Base-by-base conservation (phyloP, 1,140 invertebrate genomes). In the Hermatobates lingyangjiaoensis region DNA sequence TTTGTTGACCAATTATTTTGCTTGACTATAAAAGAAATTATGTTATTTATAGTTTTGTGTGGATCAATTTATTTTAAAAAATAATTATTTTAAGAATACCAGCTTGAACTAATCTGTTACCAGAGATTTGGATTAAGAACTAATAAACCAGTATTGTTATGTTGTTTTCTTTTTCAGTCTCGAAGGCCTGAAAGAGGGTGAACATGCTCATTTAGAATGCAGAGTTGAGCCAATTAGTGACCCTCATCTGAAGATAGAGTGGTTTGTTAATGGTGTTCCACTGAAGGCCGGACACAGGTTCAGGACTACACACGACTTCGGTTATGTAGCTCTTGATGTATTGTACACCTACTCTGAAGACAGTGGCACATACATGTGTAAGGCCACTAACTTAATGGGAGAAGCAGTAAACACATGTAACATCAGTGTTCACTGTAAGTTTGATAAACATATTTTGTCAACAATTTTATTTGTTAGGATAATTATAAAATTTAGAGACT, bases 151-250 rank as follows among this genome's bases (percentile, higher is more conserved):
- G 26, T 46, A 14, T n/a, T n/a, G n/a, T n/a, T n/a, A n/a, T n/a
- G n/a, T n/a, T n/a, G n/a, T n/a, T 23, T 27, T 12, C 34, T 45
- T 25, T 52, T 63, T 23, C 52, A 73, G 80, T 62, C 69, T 89
- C 49, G 84, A 91, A 62, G 80, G 85, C 63, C 63, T 90, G 12
- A 86, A 86, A 64, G 91, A 94, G 74, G 84, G 85, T 45, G 85
- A 92, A 61, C 84, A 87, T 55, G 84, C 87, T 56, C 92, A 97
- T 70, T 75, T 98, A 56, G 94, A 98, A 73, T 93, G 88, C 62
- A 79, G 89, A 51, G 81, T 98, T 18, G 86, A 94, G 61, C 94
- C 93, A 12, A 85, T 96, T 54, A 94, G 93, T 62, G 93, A 98
- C 67, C 79, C 92, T 1, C 85, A 91, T 58, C 73, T 98, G 58